Evolutionary conservation across 1,140 invertebrate genomes (phyloP), one percentile per base, ranked within the genome.

Genomic region (Paramacrobiotus metropolitanus): DNA sequence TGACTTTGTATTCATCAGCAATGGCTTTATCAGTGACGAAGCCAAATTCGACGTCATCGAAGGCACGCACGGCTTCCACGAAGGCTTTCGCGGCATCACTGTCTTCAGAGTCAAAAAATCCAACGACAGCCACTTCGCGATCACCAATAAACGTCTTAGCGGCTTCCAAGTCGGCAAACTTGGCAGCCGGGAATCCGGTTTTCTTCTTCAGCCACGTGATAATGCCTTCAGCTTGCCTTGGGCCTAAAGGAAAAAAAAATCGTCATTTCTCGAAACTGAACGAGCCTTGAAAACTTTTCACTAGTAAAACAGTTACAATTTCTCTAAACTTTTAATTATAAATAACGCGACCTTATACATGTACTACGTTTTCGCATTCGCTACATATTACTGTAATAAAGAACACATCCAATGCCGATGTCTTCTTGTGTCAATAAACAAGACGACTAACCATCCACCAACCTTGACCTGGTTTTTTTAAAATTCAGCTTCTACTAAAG

Each of bases 191-290:
- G 60, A 93, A 90, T 44, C 92, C 92, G 72, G 88, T 92, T 78
- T 97, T 98, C 79, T 97, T 97, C 69, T 82, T 78, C 59, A 98
- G 71, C 94, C 94, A 99, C 63, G 76, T 77, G 60, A 98, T 80
- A 70, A 98, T 96, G 63, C 92, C 88, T 65, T 87, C 84, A 69
- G 86, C 81, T 69, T 86, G 82, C 68, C 94, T 82, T 31, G 89
- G 91, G 76, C 87, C 86, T 83, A 65, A 62, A 72, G 65, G 62
- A 20, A 59, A 40, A n/a, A 4, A 29, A 15, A 31, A n/a, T 31
- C 31, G n/a, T n/a, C n/a, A n/a, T n/a, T n/a, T n/a, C n/a, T n/a
- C n/a, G n/a, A n/a, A n/a, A n/a, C n/a, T n/a, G n/a, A n/a, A n/a
- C n/a, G n/a, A n/a, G n/a, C n/a, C n/a, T n/a, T n/a, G n/a, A n/a